A percentile compares a stretch with the other conserved stretches of the same genome.
phyloP scores from a whole-genome alignment of 64 coral and sea anemone genomes.

The Porites lutea region DNA sequence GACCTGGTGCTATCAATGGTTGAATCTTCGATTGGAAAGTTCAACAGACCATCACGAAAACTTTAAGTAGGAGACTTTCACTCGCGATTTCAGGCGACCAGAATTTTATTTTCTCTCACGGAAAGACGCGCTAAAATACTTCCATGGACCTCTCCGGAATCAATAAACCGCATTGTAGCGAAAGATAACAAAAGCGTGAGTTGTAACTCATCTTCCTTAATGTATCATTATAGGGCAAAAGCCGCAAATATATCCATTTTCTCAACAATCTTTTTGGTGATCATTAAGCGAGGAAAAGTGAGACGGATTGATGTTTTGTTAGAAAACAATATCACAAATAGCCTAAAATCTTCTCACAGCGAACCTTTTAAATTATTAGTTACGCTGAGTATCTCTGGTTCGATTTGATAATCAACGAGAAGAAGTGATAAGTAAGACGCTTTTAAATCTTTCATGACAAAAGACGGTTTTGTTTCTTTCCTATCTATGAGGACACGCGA shows the following conservation, averaged over 20 bases:
- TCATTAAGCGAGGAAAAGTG: not conserved
- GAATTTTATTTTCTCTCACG: not conserved
- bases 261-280: conserved; percentile 1
- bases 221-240: not conserved
- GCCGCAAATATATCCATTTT: not conserved
- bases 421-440: no score
- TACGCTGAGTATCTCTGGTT: not conserved
- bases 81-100: not conserved
- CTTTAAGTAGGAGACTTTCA: not conserved
- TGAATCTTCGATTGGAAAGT: not conserved
- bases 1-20: not conserved
- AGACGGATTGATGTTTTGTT: conserved; percentile 10
- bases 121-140: no score
- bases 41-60: conserved; percentile 18
- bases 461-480: no score
- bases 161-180: not conserved
- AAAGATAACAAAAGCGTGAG: not conserved
- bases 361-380: not conserved
- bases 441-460: no score
- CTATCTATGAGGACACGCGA: no score
- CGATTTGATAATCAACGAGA: not conserved
- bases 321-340: conserved; percentile 6
- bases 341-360: not conserved
- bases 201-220: not conserved
- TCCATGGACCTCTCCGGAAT: not conserved